Conservation (phyloP, 1,140 invertebrate species). For the Tenebrio molitor region DNA sequence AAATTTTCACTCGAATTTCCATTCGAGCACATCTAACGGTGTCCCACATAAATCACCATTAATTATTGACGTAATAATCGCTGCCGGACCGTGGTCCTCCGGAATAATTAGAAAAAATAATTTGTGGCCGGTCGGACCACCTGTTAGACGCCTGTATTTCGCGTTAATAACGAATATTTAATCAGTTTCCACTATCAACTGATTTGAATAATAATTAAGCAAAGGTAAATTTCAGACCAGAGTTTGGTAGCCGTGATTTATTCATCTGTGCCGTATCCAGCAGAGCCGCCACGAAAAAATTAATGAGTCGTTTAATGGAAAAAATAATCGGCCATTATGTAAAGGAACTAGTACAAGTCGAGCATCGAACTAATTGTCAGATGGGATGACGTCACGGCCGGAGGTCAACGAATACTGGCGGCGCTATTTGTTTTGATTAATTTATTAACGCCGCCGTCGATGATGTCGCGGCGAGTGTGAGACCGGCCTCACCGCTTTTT, state of each 20-base stretch:
- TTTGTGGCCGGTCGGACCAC: slow-evolving; percentile 4
- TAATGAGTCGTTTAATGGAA: slow-evolving; percentile 28
- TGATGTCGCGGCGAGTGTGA: too few species aligned
- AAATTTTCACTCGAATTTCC: too few species aligned
- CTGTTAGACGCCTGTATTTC: slow-evolving; percentile 34
- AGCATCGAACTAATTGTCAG: not conserved
- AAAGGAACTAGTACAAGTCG: slow-evolving; percentile 15
- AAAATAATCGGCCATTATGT: slow-evolving; percentile 26
- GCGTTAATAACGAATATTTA: slow-evolving; percentile 40
- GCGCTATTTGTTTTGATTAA: slow-evolving; percentile 15
- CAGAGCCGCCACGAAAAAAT: slow-evolving; percentile 30
- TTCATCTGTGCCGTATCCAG: slow-evolving; percentile 25
- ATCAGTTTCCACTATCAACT: slow-evolving; percentile 37
- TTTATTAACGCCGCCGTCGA: slow-evolving; percentile 10
- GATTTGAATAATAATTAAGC: slow-evolving; percentile 41
- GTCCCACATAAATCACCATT: slow-evolving; percentile 20
- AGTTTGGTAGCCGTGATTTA: slow-evolving; percentile 25
- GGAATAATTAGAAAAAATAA: slow-evolving; percentile 35
- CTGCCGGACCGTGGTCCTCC: not conserved
- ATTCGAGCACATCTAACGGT: too few species aligned
- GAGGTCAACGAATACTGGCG: slow-evolving; percentile 23
- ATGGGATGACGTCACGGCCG: not conserved
- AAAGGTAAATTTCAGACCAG: slow-evolving; percentile 32
- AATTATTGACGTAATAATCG: slow-evolving; percentile 1
- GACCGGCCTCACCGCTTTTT: not conserved